Conservation (phyloP, 2,797 vertebrate species). For the Myotis pilosus region DNA sequence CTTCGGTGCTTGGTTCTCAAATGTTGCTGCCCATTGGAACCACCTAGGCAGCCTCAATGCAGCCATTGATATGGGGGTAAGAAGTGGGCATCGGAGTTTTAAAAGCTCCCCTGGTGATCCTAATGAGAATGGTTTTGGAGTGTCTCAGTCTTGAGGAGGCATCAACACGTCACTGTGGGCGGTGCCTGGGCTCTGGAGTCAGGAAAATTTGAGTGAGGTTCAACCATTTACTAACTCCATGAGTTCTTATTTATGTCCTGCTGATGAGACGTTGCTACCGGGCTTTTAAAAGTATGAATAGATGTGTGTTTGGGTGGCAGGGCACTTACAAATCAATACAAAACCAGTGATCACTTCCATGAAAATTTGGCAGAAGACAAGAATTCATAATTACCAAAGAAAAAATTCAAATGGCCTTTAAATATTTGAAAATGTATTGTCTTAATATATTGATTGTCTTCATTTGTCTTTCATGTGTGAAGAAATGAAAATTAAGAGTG, state of each 20-base stretch:
- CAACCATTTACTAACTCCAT: not conserved
- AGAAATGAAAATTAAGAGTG: not conserved
- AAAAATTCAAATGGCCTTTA: not conserved
- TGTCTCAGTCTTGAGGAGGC: not conserved
- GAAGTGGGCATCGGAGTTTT: not conserved
- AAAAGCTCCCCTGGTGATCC: not conserved
- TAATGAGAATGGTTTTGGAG: not conserved
- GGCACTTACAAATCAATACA: not conserved
- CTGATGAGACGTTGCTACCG: not conserved
- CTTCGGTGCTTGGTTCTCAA: not conserved
- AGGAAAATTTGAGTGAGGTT: not conserved
- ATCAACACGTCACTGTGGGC: not conserved
- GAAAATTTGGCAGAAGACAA: not conserved
- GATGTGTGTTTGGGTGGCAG: not conserved
- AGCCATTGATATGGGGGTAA: not conserved
- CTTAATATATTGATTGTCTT: not conserved
- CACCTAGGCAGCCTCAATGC: not conserved
- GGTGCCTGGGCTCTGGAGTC: not conserved
- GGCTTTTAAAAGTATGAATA: not conserved
- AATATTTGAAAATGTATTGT: constrained; percentile 2
- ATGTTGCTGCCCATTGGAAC: not conserved
- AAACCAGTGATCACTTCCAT: not conserved
- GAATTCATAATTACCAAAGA: not conserved
- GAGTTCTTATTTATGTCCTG: not conserved
- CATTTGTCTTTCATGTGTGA: not conserved